Evolutionary conservation across 1,140 invertebrate species (phyloP).

Genomic region (Sipha flava): DNA sequence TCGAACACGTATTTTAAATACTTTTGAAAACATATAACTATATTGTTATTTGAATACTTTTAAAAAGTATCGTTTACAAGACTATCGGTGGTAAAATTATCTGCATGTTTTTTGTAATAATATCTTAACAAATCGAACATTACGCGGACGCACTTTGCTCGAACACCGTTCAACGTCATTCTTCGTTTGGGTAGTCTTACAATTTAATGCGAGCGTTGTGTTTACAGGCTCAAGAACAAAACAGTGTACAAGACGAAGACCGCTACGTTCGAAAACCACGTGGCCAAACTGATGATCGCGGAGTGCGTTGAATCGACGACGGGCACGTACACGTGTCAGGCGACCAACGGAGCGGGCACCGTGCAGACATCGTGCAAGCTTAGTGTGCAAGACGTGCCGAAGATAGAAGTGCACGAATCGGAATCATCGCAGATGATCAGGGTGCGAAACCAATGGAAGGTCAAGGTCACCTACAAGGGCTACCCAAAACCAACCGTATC

Average conservation of each 20-base stretch:
- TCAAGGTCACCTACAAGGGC: slow-evolving; percentile 54
- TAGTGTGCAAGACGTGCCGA: slow-evolving; percentile 58
- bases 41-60: too few species aligned
- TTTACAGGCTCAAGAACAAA: slow-evolving; percentile 46
- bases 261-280: slow-evolving; percentile 59
- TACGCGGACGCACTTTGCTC: too few species aligned
- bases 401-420: slow-evolving; percentile 53
- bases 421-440: slow-evolving; percentile 52
- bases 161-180: too few species aligned
- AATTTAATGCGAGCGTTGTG: too few species aligned
- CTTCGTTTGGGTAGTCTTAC: too few species aligned
- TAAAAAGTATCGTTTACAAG: too few species aligned
- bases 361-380: slow-evolving; percentile 59
- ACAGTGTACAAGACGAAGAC: slow-evolving; percentile 45
- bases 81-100: too few species aligned
- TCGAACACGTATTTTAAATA: too few species aligned
- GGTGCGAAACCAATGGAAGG: slow-evolving; percentile 53
- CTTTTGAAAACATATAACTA: too few species aligned
- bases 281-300: slow-evolving; percentile 62
- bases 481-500: slow-evolving; percentile 57
- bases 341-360: slow-evolving; percentile 62
- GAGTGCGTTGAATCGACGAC: slow-evolving; percentile 55
- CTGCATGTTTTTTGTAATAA: too few species aligned
- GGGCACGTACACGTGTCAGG: slow-evolving; percentile 61
- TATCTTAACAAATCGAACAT: too few species aligned